These are phyloP conservation scores for Minunthozetes semirufus DNA, from an alignment of 2,888 invertebrate species.

Conservation along the genomic window DNA sequence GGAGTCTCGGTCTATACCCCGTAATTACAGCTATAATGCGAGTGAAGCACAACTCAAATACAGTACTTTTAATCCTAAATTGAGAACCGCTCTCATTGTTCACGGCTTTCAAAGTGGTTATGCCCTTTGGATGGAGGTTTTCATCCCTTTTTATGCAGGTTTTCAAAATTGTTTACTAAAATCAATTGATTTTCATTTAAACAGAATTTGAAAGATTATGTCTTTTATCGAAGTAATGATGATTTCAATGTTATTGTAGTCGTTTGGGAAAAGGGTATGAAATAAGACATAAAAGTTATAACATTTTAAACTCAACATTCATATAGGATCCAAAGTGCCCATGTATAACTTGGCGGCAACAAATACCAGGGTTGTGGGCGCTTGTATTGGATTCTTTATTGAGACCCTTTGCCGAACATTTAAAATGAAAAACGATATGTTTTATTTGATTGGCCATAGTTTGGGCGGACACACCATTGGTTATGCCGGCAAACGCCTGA, in stretches of 20 bases:
- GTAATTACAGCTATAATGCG: neutral
- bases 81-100: neutral
- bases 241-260: neutral
- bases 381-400: neutral
- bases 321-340: neutral
- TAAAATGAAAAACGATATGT: neutral
- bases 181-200: neutral
- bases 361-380: neutral
- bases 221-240: neutral
- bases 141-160: neutral
- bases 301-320: neutral
- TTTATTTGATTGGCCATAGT: constrained; percentile 12
- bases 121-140: constrained; percentile 1
- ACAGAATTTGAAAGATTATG: neutral
- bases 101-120: constrained; percentile 8
- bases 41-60: neutral
- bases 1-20: neutral
- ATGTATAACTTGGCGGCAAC: neutral
- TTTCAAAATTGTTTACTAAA: neutral
- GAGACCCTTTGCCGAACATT: neutral
- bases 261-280: neutral
- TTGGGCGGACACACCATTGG: constrained; percentile 10
- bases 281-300: neutral
- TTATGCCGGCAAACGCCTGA: constrained; percentile 6
- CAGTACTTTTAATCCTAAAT: neutral